Percentiles rank a stretch among this genome's conserved stretches.
phyloP scores from a whole-genome alignment of 2,888 invertebrate species.

The Ceriagrion tenellum region DNA sequence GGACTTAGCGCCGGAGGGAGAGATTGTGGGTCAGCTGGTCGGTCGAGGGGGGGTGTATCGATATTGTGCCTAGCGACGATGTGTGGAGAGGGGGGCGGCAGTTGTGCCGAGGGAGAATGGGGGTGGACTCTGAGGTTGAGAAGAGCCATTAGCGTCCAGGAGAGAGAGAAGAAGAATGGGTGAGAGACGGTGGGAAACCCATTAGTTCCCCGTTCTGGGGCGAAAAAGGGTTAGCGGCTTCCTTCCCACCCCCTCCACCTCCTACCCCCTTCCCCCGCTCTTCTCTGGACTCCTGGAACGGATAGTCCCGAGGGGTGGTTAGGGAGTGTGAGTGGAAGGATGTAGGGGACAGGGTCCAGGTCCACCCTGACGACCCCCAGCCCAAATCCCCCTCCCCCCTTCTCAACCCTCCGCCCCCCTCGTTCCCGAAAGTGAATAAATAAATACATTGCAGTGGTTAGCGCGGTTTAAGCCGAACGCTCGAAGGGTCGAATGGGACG shows the following conservation, averaged over 20 bases:
- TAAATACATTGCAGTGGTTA: constrained; percentile 1
- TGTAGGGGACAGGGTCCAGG: neutral
- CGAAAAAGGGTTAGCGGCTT: neutral
- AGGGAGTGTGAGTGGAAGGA: neutral
- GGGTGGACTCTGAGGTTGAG: too few species aligned
- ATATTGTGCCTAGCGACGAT: neutral
- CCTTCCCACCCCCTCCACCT: neutral
- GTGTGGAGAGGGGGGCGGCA: neutral
- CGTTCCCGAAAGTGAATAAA: neutral
- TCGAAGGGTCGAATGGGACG: too few species aligned
- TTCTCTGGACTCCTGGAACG: too few species aligned
- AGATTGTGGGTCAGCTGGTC: too few species aligned
- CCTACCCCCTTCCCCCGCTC: neutral
- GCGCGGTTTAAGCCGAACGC: neutral
- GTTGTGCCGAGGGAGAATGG: too few species aligned
- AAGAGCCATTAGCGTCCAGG: neutral
- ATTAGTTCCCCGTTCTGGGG: constrained; percentile 1
- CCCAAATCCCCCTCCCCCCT: neutral
- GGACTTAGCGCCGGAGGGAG: too few species aligned
- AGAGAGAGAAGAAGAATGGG: neutral
- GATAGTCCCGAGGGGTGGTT: neutral
- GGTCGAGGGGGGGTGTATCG: neutral
- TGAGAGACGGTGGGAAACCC: neutral
- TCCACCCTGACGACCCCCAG: too few species aligned
- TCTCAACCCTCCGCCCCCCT: neutral